Evolutionary conservation across 2,113 vertebrate genomes (phyloP).

Genomic region (Cichladusa arquata): DNA sequence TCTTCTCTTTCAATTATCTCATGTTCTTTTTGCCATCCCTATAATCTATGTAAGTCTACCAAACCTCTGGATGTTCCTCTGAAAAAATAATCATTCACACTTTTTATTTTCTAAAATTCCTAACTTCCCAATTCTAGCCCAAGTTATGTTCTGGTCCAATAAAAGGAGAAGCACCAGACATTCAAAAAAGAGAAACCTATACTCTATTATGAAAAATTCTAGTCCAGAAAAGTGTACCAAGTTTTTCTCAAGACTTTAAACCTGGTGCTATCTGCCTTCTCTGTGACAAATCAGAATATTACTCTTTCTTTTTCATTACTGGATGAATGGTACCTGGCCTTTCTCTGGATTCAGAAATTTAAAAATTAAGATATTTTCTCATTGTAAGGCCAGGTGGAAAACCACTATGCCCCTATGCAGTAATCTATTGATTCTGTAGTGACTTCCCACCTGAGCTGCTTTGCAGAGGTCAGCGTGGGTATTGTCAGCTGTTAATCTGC

Average conservation of each 20-base stretch:
- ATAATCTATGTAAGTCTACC: neutral
- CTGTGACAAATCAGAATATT: neutral
- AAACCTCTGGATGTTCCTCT: neutral
- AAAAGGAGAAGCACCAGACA: neutral
- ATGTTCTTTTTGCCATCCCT: neutral
- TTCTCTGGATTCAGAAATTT: neutral
- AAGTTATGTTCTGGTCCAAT: neutral
- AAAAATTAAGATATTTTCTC: neutral
- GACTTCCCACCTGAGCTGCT: neutral
- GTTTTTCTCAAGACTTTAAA: neutral
- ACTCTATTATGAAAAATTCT: neutral
- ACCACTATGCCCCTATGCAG: neutral
- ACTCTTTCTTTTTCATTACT: neutral
- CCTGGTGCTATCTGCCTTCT: neutral
- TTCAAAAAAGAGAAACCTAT: neutral
- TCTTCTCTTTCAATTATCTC: neutral
- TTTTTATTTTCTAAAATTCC: neutral
- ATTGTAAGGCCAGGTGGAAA: neutral
- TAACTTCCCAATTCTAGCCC: neutral
- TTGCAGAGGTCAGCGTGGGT: neutral
- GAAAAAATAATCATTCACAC: neutral
- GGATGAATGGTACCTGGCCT: neutral
- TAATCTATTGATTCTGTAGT: neutral
- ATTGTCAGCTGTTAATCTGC: neutral
- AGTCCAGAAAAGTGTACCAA: rapidly evolving